phyloP scores from a whole-genome alignment of 92 coral and sea anemone genomes.

The Porites lobata region DNA sequence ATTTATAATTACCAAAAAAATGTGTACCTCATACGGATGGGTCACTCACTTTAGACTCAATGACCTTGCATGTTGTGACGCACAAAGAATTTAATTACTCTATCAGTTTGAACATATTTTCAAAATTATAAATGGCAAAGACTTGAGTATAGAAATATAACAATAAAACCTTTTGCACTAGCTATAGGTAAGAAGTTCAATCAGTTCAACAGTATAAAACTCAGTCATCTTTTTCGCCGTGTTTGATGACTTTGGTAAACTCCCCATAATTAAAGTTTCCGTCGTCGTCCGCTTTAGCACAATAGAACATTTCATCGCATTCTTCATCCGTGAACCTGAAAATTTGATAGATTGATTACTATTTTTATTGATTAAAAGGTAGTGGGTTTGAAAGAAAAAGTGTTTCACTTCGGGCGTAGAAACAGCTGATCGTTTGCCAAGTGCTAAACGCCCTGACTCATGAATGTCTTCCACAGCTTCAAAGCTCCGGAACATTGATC shows the following conservation, averaged over 20 bases:
- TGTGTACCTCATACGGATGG: no score
- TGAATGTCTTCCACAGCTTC: neutral
- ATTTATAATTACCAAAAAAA: no score
- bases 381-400: neutral
- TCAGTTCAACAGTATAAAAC: neutral
- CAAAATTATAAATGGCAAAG: no score
- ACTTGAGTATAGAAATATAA: neutral
- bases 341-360: neutral
- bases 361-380: neutral
- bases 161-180: no score
- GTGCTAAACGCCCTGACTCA: no score
- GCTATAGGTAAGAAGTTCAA: no score
- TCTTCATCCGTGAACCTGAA: constrained; percentile 57
- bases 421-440: no score
- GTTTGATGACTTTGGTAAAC: constrained; percentile 69
- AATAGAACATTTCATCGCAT: constrained; percentile 55
- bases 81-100: no score
- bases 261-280: constrained; percentile 73
- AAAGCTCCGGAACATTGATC: no score
- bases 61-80: no score
- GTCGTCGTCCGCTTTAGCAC: constrained; percentile 53
- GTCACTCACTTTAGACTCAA: no score
- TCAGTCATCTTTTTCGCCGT: constrained; percentile 79
- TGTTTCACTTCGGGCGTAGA: neutral
- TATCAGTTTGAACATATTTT: no score